phyloP scores from a whole-genome alignment of 2,888 invertebrate genomes.

The Gymnoscelis rufifasciata region DNA sequence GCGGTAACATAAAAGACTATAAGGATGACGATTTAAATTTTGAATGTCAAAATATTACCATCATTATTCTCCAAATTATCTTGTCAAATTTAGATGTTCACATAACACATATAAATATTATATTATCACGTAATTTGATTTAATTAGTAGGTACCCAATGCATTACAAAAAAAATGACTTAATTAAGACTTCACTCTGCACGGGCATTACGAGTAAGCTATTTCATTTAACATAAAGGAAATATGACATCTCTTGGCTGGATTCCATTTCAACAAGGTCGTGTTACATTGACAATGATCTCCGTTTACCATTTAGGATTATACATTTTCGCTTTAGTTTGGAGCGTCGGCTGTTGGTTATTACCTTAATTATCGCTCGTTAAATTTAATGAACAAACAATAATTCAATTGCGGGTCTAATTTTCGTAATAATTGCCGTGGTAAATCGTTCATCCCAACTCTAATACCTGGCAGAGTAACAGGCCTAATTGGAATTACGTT shows the following conservation, averaged over 20 bases:
- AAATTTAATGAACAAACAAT: slow-evolving; percentile 34
- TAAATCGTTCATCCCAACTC: slow-evolving; percentile 25
- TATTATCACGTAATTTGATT: too few species aligned
- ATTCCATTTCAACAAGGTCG: not conserved
- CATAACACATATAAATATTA: too few species aligned
- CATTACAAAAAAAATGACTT: too few species aligned
- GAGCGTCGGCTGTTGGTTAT: slow-evolving; percentile 25
- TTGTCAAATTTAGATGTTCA: too few species aligned
- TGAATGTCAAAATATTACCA: too few species aligned
- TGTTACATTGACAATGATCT: not conserved
- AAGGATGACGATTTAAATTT: too few species aligned
- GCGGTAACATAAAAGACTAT: too few species aligned
- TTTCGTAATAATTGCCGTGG: slow-evolving; percentile 28
- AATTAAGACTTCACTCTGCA: too few species aligned
- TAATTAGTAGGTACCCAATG: too few species aligned
- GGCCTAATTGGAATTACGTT: slow-evolving; percentile 13
- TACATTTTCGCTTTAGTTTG: slow-evolving; percentile 11
- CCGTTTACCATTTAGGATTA: not conserved
- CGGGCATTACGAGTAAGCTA: not conserved
- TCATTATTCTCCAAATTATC: too few species aligned
- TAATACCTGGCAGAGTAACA: not conserved
- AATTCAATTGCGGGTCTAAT: slow-evolving; percentile 27
- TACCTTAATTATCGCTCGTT: slow-evolving; percentile 27
- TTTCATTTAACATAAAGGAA: slow-evolving; percentile 11
- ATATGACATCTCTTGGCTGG: slow-evolving; percentile 4